Base-by-base conservation (phyloP, 2,113 vertebrate genomes). In the Poeciliopsis turrubarensis region DNA sequence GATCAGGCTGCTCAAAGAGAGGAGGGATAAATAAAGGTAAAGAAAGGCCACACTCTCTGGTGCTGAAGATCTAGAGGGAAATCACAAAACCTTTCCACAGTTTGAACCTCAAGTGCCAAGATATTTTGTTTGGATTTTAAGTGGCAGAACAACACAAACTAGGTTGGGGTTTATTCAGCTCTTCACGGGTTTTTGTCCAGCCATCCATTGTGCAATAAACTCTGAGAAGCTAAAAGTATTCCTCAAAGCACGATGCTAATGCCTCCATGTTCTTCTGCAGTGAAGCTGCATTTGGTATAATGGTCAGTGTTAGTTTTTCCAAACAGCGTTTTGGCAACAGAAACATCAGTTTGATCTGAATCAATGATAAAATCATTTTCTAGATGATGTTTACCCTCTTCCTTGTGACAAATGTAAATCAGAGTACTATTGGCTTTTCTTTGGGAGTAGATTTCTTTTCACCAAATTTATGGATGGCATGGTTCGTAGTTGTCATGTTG, bases 1-100 rank as follows among this genome's bases (percentile, higher is more conserved):
- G 0, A 99, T 98, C 79, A 99, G 92, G 51, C 98, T 91, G 86
- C 65, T 30, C 32, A 69, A 2, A 79, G 71, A 68, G 17, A 9
- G 10, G 27, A 65, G 7, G 19, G 71, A 61, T 27, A 9, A 60
- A 39, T 69, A 47, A 72, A 37, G 65, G 6, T 11, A 2, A 15
- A 29, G 29, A 68, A 26, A 65, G 63, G 19, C 69, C 15, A 54
- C 2, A 11, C 34, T 74, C 44, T 61, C 25, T 54, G 15, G 15
- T 22, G 29, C 19, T 70, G 1, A 22, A 5, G 22, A 2, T 34
- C 65, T 3, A 15, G 3, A 25, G 1, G 37, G 8, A 15, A 32
- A 67, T 27, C 3, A 11, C 63, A 3, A 25, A 68, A 54, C 51
- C 3, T 57, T 57, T 57, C 25, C 51, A 54, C 51, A 25, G 9